Evolutionary conservation across 2,113 vertebrate species (phyloP).

Genomic region (Axis porcinus): DNA sequence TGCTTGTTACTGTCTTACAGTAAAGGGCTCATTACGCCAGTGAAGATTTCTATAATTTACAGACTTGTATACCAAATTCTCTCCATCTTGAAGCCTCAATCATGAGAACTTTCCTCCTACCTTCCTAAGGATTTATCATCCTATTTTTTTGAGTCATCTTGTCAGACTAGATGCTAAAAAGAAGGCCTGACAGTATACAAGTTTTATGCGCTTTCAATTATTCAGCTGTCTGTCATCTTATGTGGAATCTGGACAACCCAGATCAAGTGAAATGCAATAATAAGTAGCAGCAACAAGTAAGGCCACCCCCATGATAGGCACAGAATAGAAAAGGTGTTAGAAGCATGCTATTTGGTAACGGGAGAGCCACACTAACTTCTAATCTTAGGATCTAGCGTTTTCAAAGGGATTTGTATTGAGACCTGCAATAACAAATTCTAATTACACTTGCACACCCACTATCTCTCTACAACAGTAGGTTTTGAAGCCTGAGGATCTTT

Average conservation of each 20-base stretch:
- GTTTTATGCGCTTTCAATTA: constrained; percentile 16
- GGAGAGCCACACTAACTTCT: not conserved
- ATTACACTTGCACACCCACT: not conserved
- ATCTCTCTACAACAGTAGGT: not conserved
- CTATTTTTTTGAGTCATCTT: not conserved
- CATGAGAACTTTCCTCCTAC: not conserved
- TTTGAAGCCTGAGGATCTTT: not conserved
- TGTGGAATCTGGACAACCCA: not conserved
- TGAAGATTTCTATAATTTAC: not conserved
- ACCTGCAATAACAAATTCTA: not conserved
- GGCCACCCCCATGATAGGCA: not conserved
- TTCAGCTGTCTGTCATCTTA: constrained; percentile 12
- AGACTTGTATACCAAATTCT: not conserved
- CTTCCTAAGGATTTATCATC: not conserved
- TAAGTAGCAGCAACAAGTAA: not conserved
- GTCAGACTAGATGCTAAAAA: constrained; percentile 4
- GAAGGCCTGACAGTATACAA: not conserved
- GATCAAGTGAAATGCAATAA: not conserved
- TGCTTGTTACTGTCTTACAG: not conserved
- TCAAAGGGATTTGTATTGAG: not conserved
- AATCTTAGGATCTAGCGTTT: not conserved
- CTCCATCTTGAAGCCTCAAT: not conserved
- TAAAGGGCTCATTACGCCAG: not conserved
- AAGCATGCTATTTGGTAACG: not conserved
- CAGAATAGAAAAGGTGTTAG: not conserved